Percentiles rank a stretch among this genome's conserved stretches.
These are phyloP conservation scores for Verasper variegatus DNA, from an alignment of 2,113 vertebrate genomes.

Conservation along the genomic window DNA sequence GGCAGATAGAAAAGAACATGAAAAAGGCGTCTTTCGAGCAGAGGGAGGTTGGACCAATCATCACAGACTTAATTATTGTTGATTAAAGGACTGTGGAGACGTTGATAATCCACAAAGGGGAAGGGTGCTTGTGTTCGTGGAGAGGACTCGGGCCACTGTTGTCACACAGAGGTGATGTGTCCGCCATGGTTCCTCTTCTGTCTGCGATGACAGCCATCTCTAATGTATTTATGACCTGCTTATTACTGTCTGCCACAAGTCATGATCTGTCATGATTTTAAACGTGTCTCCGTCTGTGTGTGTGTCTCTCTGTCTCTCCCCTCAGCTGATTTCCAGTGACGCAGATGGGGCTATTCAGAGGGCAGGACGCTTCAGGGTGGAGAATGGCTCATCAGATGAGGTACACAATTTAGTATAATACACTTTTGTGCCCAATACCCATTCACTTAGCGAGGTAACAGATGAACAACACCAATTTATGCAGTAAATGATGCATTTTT, in stretches of 20 bases:
- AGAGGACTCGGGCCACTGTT: conserved; percentile 3
- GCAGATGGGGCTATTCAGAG: conserved; percentile 98
- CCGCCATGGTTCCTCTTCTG: conserved; percentile 44
- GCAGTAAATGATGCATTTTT: neutral
- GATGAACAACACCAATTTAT: neutral
- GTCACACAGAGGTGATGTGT: conserved; percentile 48
- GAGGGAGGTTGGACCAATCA: conserved; percentile 14
- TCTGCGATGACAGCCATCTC: neutral
- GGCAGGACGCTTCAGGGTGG: conserved; percentile 97
- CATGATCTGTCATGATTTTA: conserved; percentile 56
- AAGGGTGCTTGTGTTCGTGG: neutral
- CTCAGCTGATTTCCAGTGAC: conserved; percentile 97
- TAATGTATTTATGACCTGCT: conserved; percentile 42
- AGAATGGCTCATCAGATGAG: conserved; percentile 95
- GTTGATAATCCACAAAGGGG: neutral
- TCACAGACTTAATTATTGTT: conserved; percentile 17
- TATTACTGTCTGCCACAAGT: conserved; percentile 22
- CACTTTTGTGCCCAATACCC: neutral
- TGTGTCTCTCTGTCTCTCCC: conserved; percentile 46
- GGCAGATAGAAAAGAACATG: conserved; percentile 5
- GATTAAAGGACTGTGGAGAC: conserved; percentile 7
- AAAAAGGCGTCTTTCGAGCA: conserved; percentile 21
- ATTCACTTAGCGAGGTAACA: neutral
- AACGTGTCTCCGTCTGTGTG: conserved; percentile 40
- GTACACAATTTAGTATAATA: conserved; percentile 68